A percentile compares a stretch with the other conserved stretches of the same genome.
These are phyloP conservation scores for Lithophane semibrunnea DNA, from an alignment of 2,888 invertebrate genomes.

Conservation along the genomic window DNA sequence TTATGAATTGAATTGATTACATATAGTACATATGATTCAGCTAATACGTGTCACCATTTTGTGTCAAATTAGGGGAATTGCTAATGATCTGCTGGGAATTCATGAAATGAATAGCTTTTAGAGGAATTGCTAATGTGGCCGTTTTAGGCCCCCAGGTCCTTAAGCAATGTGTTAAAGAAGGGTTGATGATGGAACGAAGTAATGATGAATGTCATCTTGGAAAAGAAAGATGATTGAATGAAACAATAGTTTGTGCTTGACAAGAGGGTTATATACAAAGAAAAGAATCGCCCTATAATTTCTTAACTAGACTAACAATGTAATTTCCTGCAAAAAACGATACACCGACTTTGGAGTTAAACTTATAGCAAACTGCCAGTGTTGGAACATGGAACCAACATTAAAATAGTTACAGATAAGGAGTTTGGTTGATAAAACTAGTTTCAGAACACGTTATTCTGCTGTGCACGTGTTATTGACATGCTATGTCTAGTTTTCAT, in stretches of 20 bases:
- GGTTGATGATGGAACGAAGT: no score
- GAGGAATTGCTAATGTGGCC: no score
- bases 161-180: neutral
- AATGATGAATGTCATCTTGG: no score
- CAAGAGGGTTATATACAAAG: neutral
- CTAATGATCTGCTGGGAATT: no score
- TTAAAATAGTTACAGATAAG: conserved; percentile 67
- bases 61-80: no score
- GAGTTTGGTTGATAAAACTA: conserved; percentile 73
- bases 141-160: no score
- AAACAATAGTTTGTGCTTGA: neutral
- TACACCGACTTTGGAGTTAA: conserved; percentile 49
- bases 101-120: no score
- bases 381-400: conserved; percentile 69
- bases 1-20: no score
- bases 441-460: conserved; percentile 52
- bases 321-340: conserved; percentile 21
- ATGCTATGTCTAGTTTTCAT: neutral
- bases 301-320: neutral
- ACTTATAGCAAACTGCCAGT: conserved; percentile 71
- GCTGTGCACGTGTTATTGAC: conserved; percentile 40
- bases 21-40: no score
- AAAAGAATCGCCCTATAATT: neutral
- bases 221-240: neutral
- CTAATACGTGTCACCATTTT: no score